Conservation (phyloP, 2,113 vertebrate genomes). For the Aviceda subcristata region DNA sequence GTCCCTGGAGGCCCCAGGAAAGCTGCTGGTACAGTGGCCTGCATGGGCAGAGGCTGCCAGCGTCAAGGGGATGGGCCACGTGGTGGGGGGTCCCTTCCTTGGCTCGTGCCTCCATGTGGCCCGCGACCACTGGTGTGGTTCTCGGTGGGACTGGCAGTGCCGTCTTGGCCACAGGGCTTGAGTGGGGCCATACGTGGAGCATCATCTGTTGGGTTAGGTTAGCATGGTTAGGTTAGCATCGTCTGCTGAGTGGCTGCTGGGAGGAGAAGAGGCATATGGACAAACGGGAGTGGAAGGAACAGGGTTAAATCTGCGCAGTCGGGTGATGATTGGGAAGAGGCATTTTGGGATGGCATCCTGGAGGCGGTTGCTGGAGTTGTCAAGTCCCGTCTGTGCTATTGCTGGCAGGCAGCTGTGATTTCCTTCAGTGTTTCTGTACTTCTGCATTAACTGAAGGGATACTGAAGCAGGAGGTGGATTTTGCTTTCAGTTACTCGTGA, state of each 20-base stretch:
- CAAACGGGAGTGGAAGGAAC: background rate
- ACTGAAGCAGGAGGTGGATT: background rate
- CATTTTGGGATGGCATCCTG: background rate
- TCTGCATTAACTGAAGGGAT: background rate
- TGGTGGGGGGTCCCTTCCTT: background rate
- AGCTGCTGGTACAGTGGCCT: background rate
- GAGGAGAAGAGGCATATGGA: background rate
- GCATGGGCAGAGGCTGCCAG: background rate
- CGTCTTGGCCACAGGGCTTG: background rate
- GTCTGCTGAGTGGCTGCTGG: background rate
- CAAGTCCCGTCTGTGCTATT: background rate
- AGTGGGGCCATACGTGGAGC: rapidly evolving
- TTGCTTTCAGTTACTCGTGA: background rate
- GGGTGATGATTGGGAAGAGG: background rate
- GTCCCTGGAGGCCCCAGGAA: background rate
- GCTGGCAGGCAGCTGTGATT: background rate
- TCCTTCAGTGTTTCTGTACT: background rate
- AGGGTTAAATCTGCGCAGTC: background rate
- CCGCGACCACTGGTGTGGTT: rapidly evolving
- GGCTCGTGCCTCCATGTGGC: rapidly evolving
- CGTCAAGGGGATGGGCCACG: rapidly evolving
- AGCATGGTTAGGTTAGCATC: background rate
- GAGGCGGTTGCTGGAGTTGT: background rate
- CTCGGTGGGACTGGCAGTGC: background rate
- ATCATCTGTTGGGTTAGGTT: background rate